Base-by-base conservation (phyloP, 2,888 invertebrate species). In the Adineta ricciae region DNA sequence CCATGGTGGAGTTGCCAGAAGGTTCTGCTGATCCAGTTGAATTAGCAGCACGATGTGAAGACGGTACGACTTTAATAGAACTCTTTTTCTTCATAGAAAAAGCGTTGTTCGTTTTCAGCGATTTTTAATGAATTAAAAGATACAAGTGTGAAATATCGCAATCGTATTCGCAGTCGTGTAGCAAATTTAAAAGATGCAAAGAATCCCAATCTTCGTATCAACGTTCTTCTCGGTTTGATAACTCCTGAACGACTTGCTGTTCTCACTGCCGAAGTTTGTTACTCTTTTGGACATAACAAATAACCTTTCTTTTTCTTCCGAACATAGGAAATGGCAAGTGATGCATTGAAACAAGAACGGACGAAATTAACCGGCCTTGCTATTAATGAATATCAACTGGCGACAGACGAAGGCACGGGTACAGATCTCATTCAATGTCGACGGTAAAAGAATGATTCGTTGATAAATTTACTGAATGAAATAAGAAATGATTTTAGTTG, bases 371-470 rank as follows among this genome's bases (percentile, higher is more conserved):
- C 95, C 78, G 96, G 99, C 91, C 97, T 99, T 91, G 95, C 96
- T 0, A 99, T 99, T 88, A 94, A 97, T 90, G 98, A 99, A 91
- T 97, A 98, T 86, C 99, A 99, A 91, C 93, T 99, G 90, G 95
- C 97, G 52, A 95, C 94, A 64, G 96, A 96, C 90, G 95, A 89
- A 82, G 92, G 99, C 88, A 98, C 98, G 21, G 94, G 94, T 90
- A 97, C 98, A 85, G 96, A 96, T 90, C 93, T 99, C 91, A 93
- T 99, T 87, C 98, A 97, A 90, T 99, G 98, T 90, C 96, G 96
- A 87, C 97, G 96, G 83, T 83, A 50, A 27, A 9, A 16, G 38
- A n/a, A 16, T 19, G 32, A 16, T 32, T 8, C 14, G 1, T 64
- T 2, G 3, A 16, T 64, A 32, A 14, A 27, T 36, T 24, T 24